Percentiles rank a stretch among this genome's conserved stretches.
Conservation (phyloP, 2,113 vertebrate genomes). For the Beaufortia kweichowensis region DNA sequence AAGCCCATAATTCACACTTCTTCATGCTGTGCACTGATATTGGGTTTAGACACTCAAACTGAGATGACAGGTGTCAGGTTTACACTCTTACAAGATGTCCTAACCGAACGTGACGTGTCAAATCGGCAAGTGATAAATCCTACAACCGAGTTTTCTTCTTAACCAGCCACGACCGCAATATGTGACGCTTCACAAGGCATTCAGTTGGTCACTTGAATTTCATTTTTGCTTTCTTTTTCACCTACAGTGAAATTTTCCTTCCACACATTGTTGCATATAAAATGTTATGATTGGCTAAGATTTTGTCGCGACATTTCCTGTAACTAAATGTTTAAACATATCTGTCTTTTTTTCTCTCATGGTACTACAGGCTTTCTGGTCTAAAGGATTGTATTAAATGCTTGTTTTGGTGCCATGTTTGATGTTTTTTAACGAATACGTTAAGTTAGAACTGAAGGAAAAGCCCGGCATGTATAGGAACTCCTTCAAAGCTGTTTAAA, state of each 20-base stretch:
- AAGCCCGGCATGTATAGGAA: background rate
- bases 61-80: slow-evolving; percentile 35
- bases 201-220: slow-evolving; percentile 15
- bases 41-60: slow-evolving; percentile 9
- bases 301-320: no score
- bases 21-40: background rate
- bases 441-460: background rate
- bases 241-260: background rate
- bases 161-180: slow-evolving; percentile 27
- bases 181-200: background rate
- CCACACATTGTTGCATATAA: no score
- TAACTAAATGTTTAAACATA: background rate
- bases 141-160: background rate
- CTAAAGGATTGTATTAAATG: background rate
- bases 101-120: background rate
- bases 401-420: no score
- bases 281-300: background rate
- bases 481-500: background rate
- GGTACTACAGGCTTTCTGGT: background rate
- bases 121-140: slow-evolving; percentile 1
- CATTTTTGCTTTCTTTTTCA: background rate
- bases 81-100: background rate
- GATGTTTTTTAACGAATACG: no score
- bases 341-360: background rate
- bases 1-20: background rate